Base-by-base conservation (phyloP, 2,888 invertebrate species). In the Alloscopus bannaensis region DNA sequence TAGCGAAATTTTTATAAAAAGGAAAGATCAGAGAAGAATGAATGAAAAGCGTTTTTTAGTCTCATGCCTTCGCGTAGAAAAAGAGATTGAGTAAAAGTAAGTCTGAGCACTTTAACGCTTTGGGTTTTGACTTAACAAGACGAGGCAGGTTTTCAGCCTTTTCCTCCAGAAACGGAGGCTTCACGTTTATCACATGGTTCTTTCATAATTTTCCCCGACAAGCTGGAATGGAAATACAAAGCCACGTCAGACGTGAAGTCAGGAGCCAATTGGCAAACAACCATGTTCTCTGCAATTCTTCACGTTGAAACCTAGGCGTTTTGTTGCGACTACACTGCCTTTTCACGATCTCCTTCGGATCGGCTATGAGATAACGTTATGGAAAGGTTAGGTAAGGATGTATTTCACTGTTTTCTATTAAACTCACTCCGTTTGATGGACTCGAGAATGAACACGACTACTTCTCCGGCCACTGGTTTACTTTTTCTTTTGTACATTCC, bases 231-330 rank as follows among this genome's bases (percentile, higher is more conserved):
- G 47, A 66, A 59, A 59, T 57, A 75, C 75, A 66, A 50, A 52
- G 73, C 47, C 50, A 71, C 65, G 55, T 65, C 66, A 65, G 55
- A 45, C 65, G 62, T 75, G 66, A 66, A 57, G 55, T 70, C 75
- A 75, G 42, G 57, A 75, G 75, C 73, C 73, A 80, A 75, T 70
- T 75, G 73, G 80, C 73, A 70, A 80, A 29, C 50, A 57, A 80
- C 80, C 73, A 69, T 65, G 66, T 64, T 55, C 40, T 24, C 2
- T 78, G 8, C 42, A n/a, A 3, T 59, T 59, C 59, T 31, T 22
- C 18, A 11, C n/a, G 13, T 45, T 16, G 4, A 3, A 45, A 16
- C 4, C 36, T 36, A 36, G 6, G 13, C 36, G 8, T 36, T 36
- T 36, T 36, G 6, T 36, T 8, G 8, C 13, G 13, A 36, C 36